Evolutionary conservation across 2,113 vertebrate species (phyloP), one percentile per base, ranked within the genome.

Genomic region (Ranitomeya imitator): DNA sequence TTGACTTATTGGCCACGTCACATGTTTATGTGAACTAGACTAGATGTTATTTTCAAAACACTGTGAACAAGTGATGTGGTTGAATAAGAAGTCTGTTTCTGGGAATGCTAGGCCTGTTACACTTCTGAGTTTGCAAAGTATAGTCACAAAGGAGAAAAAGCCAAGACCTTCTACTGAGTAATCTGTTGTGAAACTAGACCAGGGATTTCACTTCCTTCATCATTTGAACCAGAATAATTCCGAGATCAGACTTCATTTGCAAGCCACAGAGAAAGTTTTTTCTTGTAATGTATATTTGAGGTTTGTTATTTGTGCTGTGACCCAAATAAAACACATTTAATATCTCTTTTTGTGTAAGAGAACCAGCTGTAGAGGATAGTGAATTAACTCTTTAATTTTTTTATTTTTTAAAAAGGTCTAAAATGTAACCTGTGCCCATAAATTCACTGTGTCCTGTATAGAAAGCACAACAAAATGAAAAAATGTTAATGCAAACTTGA

Each of bases 41-140:
- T 82, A 86, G 89, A 83, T 85, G 82, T 81, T 79, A 55, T 57
- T 63, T 45, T 90, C 79, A 78, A 90, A 84, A 91, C 85, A 90
- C 92, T 91, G 15, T 89, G 90, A 90, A 90, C 88, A 88, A 79
- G 65, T 85, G 37, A 16, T 89, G 90, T 89, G 89, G 86, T 91
- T 91, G 73, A 87, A 55, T 88, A 90, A 86, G 59, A 76, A 55
- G 87, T 85, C 87, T 89, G 65, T 76, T 92, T 93, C 90, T 91
- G 90, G 92, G 90, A 93, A 92, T 90, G 90, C 87, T 80, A 61
- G 9, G 91, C 85, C 90, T 90, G 85, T 89, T 59, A 79, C 86
- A 88, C 89, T 78, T 89, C 85, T 74, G 67, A 81, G 86, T 52
- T 87, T 69, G 65, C 86, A 87, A 31, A 45, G 60, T 52, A 80